Conservation (phyloP, 2,113 vertebrate species). For the Strix uralensis region DNA sequence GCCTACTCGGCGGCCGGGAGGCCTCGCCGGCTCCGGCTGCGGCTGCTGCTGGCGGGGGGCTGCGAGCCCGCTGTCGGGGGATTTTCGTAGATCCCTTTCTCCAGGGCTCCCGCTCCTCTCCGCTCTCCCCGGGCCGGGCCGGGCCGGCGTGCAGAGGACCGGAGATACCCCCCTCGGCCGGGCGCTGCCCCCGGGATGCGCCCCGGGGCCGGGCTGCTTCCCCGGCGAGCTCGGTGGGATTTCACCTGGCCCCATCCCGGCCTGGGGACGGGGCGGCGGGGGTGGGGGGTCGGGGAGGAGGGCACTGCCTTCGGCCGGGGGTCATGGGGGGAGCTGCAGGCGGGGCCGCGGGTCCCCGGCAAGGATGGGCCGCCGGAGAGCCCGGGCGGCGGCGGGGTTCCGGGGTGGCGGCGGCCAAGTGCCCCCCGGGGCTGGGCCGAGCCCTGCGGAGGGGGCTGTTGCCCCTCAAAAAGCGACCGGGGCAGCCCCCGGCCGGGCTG, state of each 20-base stretch:
- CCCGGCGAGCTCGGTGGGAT: neutral
- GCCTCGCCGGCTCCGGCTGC: neutral
- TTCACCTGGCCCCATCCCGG: neutral
- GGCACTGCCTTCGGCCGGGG: neutral
- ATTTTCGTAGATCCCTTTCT: constrained; percentile 10
- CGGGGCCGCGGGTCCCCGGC: neutral
- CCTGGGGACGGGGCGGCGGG: neutral
- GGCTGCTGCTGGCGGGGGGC: neutral
- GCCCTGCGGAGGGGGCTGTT: neutral
- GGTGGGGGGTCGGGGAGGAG: too few relatives aligned
- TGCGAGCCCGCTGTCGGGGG: neutral
- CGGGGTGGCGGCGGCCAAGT: neutral
- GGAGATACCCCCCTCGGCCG: neutral
- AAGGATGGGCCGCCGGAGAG: neutral
- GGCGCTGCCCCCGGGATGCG: neutral
- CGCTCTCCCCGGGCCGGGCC: neutral
- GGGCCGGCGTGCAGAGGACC: neutral
- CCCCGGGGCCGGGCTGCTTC: neutral
- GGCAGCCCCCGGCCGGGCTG: neutral
- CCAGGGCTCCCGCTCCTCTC: neutral
- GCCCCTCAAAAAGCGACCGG: neutral
- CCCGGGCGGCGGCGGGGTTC: neutral
- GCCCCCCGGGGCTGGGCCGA: neutral
- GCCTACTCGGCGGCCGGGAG: constrained; percentile 22
- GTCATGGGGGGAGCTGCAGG: neutral